A percentile compares a stretch with the other conserved stretches of the same genome.
Conservation (phyloP, 2,797 vertebrate genomes). For the Pelochelys cantorii region DNA sequence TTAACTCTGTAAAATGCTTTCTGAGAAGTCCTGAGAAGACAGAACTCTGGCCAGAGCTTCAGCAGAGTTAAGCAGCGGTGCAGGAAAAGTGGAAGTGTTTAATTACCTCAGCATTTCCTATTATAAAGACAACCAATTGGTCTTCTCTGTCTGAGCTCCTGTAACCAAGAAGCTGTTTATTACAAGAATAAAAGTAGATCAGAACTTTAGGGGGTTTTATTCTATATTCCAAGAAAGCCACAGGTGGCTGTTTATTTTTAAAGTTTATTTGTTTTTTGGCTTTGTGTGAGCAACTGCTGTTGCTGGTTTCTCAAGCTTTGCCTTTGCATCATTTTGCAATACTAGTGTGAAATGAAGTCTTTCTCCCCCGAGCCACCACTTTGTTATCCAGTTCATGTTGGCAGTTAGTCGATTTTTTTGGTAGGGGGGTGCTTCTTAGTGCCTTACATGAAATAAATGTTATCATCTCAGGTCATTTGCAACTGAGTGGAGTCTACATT, state of each 20-base stretch:
- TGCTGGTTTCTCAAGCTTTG: not conserved
- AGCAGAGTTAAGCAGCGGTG: no score
- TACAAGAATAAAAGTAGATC: constrained; percentile 8
- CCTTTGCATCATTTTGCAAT: not conserved
- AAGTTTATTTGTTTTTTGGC: not conserved
- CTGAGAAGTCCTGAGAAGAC: no score
- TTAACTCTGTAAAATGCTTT: no score
- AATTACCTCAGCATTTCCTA: no score
- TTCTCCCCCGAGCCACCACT: not conserved
- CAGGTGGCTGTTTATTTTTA: not conserved
- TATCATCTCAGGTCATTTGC: constrained; percentile 20
- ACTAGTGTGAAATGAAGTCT: not conserved
- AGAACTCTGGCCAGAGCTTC: no score
- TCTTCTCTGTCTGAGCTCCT: constrained; percentile 1
- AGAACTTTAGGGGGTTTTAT: not conserved
- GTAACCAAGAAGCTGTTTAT: constrained; percentile 7
- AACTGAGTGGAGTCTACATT: not conserved
- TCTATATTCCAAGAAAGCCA: not conserved
- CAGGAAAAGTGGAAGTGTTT: no score
- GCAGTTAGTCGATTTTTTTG: not conserved
- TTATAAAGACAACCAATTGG: not conserved
- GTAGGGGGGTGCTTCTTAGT: not conserved
- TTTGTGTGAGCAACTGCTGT: not conserved
- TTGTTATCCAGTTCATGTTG: not conserved
- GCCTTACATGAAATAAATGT: not conserved